phyloP scores from a whole-genome alignment of 2,888 invertebrate genomes.

The Macrophya alboannulata region DNA sequence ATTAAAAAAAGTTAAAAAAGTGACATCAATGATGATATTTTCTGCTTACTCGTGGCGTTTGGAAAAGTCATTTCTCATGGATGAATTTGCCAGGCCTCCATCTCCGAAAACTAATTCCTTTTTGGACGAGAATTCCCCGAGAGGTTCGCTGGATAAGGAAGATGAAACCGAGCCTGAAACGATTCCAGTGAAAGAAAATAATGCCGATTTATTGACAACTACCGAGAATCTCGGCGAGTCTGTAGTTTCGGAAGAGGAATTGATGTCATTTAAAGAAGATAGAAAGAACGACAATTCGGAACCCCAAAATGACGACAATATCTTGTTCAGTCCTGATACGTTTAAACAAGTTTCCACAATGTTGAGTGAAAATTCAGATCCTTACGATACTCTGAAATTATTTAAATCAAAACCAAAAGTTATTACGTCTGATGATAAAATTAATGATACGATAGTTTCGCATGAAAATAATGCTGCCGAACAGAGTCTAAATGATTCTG shows the following conservation, averaged over 20 bases:
- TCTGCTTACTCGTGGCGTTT: constrained; percentile 95
- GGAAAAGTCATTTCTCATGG: constrained; percentile 94
- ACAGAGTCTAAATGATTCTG: constrained; percentile 53
- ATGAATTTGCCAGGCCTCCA: constrained; percentile 91
- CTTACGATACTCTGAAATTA: constrained; percentile 76
- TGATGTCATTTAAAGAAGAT: constrained; percentile 57
- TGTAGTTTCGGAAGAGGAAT: constrained; percentile 51
- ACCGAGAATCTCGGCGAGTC: constrained; percentile 45
- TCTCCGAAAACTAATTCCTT: constrained; percentile 82
- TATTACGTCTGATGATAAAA: background rate
- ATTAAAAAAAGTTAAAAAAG: constrained; percentile 90
- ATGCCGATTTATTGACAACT: constrained; percentile 22
- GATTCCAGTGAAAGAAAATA: background rate
- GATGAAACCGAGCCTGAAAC: constrained; percentile 37
- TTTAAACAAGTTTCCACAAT: constrained; percentile 71
- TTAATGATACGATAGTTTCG: constrained; percentile 56
- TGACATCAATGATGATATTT: constrained; percentile 91
- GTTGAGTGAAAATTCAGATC: constrained; percentile 69
- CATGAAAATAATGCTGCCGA: constrained; percentile 40
- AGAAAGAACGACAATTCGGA: constrained; percentile 61
- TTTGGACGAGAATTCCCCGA: constrained; percentile 78
- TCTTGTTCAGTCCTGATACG: constrained; percentile 62
- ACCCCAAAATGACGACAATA: constrained; percentile 25
- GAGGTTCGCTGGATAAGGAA: constrained; percentile 73
- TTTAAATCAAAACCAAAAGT: constrained; percentile 70